Evolutionary conservation across 2,113 vertebrate species (phyloP).

Genomic region (Pitta sordida): DNA sequence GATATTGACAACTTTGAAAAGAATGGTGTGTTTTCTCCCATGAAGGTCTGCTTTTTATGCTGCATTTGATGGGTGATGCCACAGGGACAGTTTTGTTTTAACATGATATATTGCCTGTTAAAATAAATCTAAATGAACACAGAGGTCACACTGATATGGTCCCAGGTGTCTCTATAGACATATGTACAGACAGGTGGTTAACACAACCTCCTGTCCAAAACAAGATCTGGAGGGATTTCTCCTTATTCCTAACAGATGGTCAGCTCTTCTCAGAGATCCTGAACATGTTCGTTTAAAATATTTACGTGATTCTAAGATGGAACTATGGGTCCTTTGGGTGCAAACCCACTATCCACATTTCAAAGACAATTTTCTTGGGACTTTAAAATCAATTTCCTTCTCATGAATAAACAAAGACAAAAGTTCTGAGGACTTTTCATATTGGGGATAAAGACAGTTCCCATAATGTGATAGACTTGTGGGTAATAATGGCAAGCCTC

Average conservation of each 20-base stretch:
- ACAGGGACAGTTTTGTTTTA: slow-evolving; percentile 37
- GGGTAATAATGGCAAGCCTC: neutral
- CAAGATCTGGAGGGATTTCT: slow-evolving; percentile 39
- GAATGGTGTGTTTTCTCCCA: neutral
- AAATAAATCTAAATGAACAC: slow-evolving; percentile 56
- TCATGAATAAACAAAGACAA: neutral
- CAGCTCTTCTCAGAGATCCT: neutral
- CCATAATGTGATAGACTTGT: neutral
- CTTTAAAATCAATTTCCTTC: neutral
- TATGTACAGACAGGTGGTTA: slow-evolving; percentile 48
- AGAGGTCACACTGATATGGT: slow-evolving; percentile 14
- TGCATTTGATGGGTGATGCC: slow-evolving; percentile 15
- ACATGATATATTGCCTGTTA: slow-evolving; percentile 27
- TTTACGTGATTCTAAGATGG: neutral
- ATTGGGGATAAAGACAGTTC: neutral
- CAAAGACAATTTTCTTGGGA: neutral
- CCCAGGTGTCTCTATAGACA: slow-evolving; percentile 18
- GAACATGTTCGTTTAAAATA: neutral
- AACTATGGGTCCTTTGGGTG: neutral
- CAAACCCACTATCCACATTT: neutral
- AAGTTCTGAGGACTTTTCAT: neutral
- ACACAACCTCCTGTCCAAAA: neutral
- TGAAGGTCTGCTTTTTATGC: neutral
- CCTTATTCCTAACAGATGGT: slow-evolving; percentile 33
- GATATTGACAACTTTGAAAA: neutral